A percentile compares a stretch with the other conserved stretches of the same genome.
Evolutionary conservation across 1,140 invertebrate species (phyloP).

Genomic region (Trachymyrmex cornetzi): DNA sequence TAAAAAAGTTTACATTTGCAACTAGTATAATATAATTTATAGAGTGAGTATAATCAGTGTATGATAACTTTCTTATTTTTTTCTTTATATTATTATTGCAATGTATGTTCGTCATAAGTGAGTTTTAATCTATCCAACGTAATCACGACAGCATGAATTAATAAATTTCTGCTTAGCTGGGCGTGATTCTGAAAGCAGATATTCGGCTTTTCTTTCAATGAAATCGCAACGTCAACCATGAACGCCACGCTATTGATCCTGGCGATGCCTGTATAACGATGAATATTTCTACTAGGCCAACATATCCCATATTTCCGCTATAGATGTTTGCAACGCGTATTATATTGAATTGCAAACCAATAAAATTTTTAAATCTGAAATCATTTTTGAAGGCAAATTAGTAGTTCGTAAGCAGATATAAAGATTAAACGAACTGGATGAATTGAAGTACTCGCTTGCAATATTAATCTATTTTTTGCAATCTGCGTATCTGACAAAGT

Average conservation of each 20-base stretch:
- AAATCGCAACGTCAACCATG: no score
- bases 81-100: not conserved
- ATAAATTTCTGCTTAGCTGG: conserved; percentile 24
- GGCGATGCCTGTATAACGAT: not conserved
- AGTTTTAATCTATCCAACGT: not conserved
- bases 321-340: not conserved
- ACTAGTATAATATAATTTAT: not conserved
- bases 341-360: not conserved
- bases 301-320: not conserved
- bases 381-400: conserved; percentile 43
- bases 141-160: not conserved
- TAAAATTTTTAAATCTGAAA: not conserved
- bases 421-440: not conserved
- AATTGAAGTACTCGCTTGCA: conserved; percentile 30
- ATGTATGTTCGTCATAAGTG: not conserved
- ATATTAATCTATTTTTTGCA: conserved; percentile 63
- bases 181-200: not conserved
- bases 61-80: not conserved
- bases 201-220: conserved; percentile 14
- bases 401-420: conserved; percentile 37
- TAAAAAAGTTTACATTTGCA: not conserved
- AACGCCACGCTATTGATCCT: conserved; percentile 6
- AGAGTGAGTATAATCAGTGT: no score
- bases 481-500: conserved; percentile 3
- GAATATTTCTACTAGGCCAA: not conserved